These are phyloP conservation scores for Oxystoma pomonae DNA, from an alignment of 2,888 invertebrate species.

Conservation along the genomic window DNA sequence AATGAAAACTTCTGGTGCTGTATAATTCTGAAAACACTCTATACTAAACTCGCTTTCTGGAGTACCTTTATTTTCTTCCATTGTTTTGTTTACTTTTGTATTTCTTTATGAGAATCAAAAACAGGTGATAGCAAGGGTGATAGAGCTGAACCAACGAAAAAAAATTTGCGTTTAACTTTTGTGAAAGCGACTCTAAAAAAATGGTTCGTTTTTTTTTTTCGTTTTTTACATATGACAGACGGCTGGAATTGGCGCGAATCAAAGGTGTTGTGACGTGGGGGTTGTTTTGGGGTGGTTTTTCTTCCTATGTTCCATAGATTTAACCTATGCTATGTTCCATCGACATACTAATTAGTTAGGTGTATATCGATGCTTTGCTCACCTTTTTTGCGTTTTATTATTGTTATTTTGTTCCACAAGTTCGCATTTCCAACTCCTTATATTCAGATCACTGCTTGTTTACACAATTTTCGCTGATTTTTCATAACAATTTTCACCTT, in stretches of 20 bases:
- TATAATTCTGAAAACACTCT: conserved; percentile 86
- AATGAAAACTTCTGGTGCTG: conserved; percentile 89
- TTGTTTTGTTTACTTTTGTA: conserved; percentile 17
- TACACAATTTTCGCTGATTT: conserved; percentile 2
- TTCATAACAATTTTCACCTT: conserved; percentile 5
- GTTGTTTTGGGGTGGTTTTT: background rate
- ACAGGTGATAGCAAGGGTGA: too few relatives aligned
- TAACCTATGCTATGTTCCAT: too few relatives aligned
- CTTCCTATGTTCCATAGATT: background rate
- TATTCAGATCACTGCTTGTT: background rate
- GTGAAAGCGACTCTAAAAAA: too few relatives aligned
- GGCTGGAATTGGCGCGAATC: background rate
- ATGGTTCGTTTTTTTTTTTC: too few relatives aligned
- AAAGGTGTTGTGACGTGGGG: background rate
- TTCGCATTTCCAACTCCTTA: background rate
- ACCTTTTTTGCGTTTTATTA: background rate
- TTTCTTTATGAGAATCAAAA: too few relatives aligned
- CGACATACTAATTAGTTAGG: too few relatives aligned
- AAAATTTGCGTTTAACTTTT: too few relatives aligned
- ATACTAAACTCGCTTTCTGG: conserved; percentile 70
- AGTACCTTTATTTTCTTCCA: conserved; percentile 52
- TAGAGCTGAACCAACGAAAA: too few relatives aligned
- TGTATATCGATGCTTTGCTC: too few relatives aligned
- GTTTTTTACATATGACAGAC: too few relatives aligned
- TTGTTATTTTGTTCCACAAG: background rate